Percentiles rank a stretch among this genome's conserved stretches.
phyloP scores from a whole-genome alignment of 2,797 vertebrate genomes.

The Poecilia wingei region DNA sequence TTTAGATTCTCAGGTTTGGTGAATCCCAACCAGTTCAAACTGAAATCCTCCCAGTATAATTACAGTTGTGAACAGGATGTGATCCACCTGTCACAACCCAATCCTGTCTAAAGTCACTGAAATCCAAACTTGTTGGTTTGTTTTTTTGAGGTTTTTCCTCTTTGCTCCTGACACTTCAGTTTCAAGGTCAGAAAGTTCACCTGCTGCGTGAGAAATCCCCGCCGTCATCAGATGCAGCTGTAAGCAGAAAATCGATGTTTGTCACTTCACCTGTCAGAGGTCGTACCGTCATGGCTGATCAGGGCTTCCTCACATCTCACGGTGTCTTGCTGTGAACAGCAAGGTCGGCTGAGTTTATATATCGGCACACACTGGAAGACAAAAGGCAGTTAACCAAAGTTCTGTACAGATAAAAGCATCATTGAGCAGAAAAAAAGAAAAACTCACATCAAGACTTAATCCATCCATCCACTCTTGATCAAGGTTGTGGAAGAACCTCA shows the following conservation, averaged over 20 bases:
- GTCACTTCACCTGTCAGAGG: conserved; percentile 6
- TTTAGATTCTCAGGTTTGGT: background rate
- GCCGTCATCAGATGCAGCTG: background rate
- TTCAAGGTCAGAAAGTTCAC: background rate
- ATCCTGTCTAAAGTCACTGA: background rate
- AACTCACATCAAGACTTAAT: background rate
- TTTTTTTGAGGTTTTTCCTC: background rate
- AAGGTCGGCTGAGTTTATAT: background rate
- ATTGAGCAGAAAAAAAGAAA: background rate
- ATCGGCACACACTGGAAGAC: background rate
- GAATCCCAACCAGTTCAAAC: background rate
- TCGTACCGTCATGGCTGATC: background rate
- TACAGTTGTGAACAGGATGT: background rate
- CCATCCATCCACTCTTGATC: background rate
- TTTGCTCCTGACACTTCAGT: background rate
- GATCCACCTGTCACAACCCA: background rate
- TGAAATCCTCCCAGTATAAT: background rate
- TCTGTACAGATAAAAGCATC: background rate
- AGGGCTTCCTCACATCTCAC: background rate
- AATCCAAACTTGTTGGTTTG: background rate
- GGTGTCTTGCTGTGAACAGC: background rate
- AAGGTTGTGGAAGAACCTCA: background rate
- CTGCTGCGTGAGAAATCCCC: background rate
- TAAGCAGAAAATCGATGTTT: background rate
- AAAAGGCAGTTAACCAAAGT: background rate